Percentiles rank a stretch among this genome's conserved stretches.
phyloP scores from a whole-genome alignment of 2,113 vertebrate species.

The Phrynosoma blainvillii region DNA sequence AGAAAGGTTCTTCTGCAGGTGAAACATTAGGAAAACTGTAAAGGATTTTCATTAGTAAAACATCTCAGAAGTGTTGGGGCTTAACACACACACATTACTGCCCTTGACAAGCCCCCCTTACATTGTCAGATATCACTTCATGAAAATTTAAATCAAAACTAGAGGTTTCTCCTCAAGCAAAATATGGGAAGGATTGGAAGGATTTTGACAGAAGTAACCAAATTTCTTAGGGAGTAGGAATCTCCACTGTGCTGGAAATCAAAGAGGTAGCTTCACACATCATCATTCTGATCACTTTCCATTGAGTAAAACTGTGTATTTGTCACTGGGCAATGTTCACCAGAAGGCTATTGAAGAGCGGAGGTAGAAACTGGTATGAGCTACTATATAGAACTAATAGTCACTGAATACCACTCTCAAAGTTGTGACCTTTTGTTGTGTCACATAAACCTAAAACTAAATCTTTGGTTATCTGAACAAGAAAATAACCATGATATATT shows the following conservation, averaged over 20 bases:
- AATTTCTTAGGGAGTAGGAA: neutral
- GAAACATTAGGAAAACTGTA: neutral
- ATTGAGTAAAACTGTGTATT: neutral
- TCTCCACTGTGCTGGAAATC: neutral
- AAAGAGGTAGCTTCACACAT: conserved; percentile 63
- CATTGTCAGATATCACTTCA: neutral
- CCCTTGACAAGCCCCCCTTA: neutral
- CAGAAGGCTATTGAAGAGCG: neutral
- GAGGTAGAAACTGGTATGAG: neutral
- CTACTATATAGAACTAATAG: neutral
- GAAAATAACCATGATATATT: neutral
- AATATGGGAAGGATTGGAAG: neutral
- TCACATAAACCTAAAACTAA: fast-evolving
- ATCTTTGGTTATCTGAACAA: fast-evolving
- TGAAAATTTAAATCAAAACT: neutral
- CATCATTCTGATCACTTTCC: conserved; percentile 53
- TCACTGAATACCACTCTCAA: no score
- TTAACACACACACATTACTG: neutral
- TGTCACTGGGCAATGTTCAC: conserved; percentile 23
- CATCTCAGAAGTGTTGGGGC: neutral
- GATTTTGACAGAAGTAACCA: no score
- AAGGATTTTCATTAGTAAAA: neutral
- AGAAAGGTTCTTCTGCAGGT: no score
- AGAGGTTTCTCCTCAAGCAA: neutral
- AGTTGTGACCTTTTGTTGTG: neutral